Base-by-base conservation (phyloP, 2,888 invertebrate genomes). In the Caenorhabditis sp. region DNA sequence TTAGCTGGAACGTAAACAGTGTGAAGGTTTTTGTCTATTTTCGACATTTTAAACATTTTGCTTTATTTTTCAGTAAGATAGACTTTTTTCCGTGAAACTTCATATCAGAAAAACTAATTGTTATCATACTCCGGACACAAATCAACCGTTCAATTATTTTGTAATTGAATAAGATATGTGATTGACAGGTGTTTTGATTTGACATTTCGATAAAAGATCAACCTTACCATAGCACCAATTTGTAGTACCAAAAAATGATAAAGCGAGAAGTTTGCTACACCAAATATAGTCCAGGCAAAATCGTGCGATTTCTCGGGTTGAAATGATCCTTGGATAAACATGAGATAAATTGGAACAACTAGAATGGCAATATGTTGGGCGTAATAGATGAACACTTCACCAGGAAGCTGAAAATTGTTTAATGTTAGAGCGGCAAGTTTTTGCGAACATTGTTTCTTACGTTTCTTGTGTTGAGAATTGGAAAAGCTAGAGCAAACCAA, bases 351-450 rank as follows among this genome's bases (percentile, higher is more conserved):
- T 79, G 96, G 96, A 90, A 95, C 94, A 67, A 95, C 92, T 89
- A 95, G 92, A 92, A 97, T 95, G 91, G 95, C 92, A 79, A 93
- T 92, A 90, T 97, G 97, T 89, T 97, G 97, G 88, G 96, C 92
- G 92, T 94, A 97, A 89, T 97, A 97, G 68, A 94, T 92, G 78
- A 94, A 93, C 86, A 93, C 93, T 90, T 97, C 97, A 88, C 94
- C 93, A 81, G 94, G 93, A 88, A 95, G 92, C 94, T 94, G 90
- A 72, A 90, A 89, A 75, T n/a, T n/a, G 78, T 12, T 31, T 4
- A 31, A 23, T 58, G 61, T 65, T 26, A 12, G 53, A 71, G 90
- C 21, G 8, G n/a, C n/a, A n/a, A n/a, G 12, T 26, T 26, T n/a
- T 1, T 21, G 12, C 8, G 26, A 12, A 5, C 10, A 23, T 31